Conservation (phyloP, 2,888 invertebrate genomes). For the Saturnia japonica region DNA sequence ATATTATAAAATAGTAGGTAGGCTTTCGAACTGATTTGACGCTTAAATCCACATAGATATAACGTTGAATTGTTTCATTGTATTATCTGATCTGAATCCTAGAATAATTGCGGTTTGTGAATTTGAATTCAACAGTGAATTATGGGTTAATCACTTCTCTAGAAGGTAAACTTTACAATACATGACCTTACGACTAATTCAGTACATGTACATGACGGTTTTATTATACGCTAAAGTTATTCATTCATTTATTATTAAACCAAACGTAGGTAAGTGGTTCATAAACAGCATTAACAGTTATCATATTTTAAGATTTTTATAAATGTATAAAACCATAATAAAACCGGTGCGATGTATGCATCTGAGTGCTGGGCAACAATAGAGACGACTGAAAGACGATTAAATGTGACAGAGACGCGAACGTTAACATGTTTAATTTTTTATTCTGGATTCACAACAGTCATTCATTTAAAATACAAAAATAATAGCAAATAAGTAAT, state of each 20-base stretch:
- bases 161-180: not conserved
- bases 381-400: too few relatives aligned
- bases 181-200: not conserved
- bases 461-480: too few relatives aligned
- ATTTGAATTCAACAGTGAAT: conserved; percentile 21
- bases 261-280: not conserved
- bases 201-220: not conserved
- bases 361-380: too few relatives aligned
- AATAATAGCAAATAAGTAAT: too few relatives aligned
- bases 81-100: conserved; percentile 28
- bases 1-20: conserved; percentile 4
- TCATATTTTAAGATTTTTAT: not conserved
- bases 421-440: too few relatives aligned
- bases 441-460: too few relatives aligned
- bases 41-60: conserved; percentile 23
- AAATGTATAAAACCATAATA: too few relatives aligned
- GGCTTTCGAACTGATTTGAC: conserved; percentile 30
- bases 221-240: not conserved
- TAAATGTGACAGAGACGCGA: too few relatives aligned
- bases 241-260: not conserved
- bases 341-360: too few relatives aligned
- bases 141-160: conserved; percentile 20
- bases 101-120: conserved; percentile 22
- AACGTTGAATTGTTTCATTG: conserved; percentile 22
- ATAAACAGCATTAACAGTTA: not conserved